Evolutionary conservation across 1,140 invertebrate genomes (phyloP).

Genomic region (Gryllus bimaculatus): DNA sequence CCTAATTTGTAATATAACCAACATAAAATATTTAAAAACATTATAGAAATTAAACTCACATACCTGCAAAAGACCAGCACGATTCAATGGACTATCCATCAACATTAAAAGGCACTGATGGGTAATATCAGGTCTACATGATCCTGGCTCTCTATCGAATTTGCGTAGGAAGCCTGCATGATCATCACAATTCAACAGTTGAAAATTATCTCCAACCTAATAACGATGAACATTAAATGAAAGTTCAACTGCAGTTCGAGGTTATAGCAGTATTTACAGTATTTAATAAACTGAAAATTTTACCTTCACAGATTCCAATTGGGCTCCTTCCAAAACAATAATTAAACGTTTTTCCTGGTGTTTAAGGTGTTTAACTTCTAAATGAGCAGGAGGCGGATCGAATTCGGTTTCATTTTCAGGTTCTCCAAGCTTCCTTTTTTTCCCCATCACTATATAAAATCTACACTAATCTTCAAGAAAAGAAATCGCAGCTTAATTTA

Average conservation of each 20-base stretch:
- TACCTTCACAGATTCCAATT: slow-evolving; percentile 92
- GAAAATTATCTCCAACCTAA: slow-evolving; percentile 77
- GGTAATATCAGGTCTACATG: slow-evolving; percentile 85
- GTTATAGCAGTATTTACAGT: not conserved
- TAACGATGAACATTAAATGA: slow-evolving; percentile 26
- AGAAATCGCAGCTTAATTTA: too few relatives aligned
- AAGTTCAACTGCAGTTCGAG: not conserved
- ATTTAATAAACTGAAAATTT: slow-evolving; percentile 23
- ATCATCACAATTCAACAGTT: slow-evolving; percentile 90
- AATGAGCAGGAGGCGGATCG: slow-evolving; percentile 55
- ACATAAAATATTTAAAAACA: not conserved
- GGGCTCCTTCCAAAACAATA: slow-evolving; percentile 86
- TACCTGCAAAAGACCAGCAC: slow-evolving; percentile 71
- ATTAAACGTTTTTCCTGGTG: slow-evolving; percentile 85
- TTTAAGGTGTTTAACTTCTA: slow-evolving; percentile 55
- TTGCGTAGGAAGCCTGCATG: slow-evolving; percentile 76
- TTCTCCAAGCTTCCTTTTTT: slow-evolving; percentile 36
- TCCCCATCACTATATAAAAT: slow-evolving; percentile 41
- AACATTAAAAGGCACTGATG: slow-evolving; percentile 95
- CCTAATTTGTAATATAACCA: not conserved
- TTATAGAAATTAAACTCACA: not conserved
- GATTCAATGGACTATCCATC: slow-evolving; percentile 90
- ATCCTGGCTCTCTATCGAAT: slow-evolving; percentile 71
- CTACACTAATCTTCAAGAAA: too few relatives aligned
- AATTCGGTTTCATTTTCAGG: slow-evolving; percentile 53